A percentile compares a stretch with the other conserved stretches of the same genome.
Evolutionary conservation across 2,113 vertebrate genomes (phyloP).

Genomic region (Entosphenus tridentatus): DNA sequence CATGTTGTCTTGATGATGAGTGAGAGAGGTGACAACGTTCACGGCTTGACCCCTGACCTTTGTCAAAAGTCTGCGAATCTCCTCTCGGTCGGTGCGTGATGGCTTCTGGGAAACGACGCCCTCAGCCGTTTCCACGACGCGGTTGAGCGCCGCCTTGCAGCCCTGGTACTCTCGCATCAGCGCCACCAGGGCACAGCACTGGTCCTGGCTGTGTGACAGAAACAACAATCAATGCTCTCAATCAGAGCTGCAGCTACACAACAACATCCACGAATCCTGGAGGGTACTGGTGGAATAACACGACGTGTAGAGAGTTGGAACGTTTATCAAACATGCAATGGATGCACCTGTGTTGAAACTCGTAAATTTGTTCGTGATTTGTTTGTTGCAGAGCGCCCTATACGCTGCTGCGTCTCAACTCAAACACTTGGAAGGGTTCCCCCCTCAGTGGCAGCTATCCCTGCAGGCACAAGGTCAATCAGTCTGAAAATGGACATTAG

Average conservation of each 20-base stretch:
- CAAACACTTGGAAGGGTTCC: too few species aligned
- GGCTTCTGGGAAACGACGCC: slow-evolving; percentile 30
- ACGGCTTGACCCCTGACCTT: slow-evolving; percentile 23
- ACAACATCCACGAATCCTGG: neutral
- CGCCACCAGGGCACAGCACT: slow-evolving; percentile 37
- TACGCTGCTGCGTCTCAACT: too few species aligned
- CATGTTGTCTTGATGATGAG: too few species aligned
- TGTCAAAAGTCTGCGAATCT: slow-evolving; percentile 37
- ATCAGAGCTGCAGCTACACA: neutral
- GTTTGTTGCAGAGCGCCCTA: too few species aligned
- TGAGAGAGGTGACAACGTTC: too few species aligned
- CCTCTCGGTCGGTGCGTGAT: slow-evolving; percentile 42
- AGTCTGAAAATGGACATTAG: too few species aligned
- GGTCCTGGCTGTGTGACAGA: slow-evolving; percentile 39
- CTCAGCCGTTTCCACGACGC: slow-evolving; percentile 36
- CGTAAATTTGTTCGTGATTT: too few species aligned
- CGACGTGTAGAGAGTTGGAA: too few species aligned
- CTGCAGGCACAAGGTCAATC: too few species aligned
- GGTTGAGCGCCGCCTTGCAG: slow-evolving; percentile 30
- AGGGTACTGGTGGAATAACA: neutral
- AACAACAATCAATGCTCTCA: neutral
- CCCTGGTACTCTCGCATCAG: slow-evolving; percentile 49
- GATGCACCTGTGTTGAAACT: too few species aligned
- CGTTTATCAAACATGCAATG: too few species aligned
- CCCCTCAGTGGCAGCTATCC: too few species aligned